Evolutionary conservation across 2,888 invertebrate genomes (phyloP).

Genomic region (Neocrepidodera transversa): DNA sequence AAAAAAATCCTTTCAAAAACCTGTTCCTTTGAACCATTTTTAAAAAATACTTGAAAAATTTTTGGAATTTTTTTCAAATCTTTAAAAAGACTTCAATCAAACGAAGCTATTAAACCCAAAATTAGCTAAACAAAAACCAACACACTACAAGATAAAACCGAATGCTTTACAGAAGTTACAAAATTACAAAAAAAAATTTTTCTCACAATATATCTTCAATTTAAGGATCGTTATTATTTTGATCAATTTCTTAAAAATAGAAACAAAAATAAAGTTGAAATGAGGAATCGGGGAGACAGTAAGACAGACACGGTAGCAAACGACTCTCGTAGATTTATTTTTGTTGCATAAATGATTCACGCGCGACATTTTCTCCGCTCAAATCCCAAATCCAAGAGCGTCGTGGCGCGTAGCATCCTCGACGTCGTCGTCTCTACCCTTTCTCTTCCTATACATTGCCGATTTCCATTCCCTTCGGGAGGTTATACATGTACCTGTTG

Average conservation of each 20-base stretch:
- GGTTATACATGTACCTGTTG: background rate
- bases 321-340: conserved; percentile 11
- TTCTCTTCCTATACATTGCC: background rate
- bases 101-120: too few relatives aligned
- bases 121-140: too few relatives aligned
- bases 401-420: background rate
- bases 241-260: background rate
- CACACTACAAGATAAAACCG: too few relatives aligned
- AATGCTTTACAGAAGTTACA: too few relatives aligned
- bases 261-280: too few relatives aligned
- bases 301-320: background rate
- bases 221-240: conserved; percentile 2
- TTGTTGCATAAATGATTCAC: conserved; percentile 16
- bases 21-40: too few relatives aligned
- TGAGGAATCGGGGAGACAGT: background rate
- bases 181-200: too few relatives aligned
- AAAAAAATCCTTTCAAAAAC: too few relatives aligned
- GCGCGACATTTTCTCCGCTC: conserved; percentile 2
- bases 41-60: too few relatives aligned
- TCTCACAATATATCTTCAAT: too few relatives aligned
- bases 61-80: too few relatives aligned
- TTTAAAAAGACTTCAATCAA: too few relatives aligned
- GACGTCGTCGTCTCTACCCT: background rate
- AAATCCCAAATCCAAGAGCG: background rate
- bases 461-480: background rate